A percentile compares a stretch with the other conserved stretches of the same genome.
Evolutionary conservation across 2,113 vertebrate species (phyloP).

Genomic region (Zeus faber): DNA sequence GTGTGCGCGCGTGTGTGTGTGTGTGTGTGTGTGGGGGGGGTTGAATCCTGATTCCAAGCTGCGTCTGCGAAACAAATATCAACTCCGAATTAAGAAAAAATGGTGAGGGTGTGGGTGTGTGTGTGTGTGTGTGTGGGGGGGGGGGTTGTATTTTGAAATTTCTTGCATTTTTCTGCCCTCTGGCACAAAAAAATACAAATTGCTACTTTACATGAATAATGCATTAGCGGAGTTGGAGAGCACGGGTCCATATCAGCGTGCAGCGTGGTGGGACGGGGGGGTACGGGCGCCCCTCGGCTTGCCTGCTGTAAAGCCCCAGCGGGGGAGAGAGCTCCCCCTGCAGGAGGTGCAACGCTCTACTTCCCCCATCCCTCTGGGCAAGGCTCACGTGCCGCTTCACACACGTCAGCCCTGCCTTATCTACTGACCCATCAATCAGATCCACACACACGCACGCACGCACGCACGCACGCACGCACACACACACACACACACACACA

Average conservation of each 20-base stretch:
- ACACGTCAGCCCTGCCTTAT: conserved; percentile 44
- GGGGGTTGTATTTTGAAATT: no score
- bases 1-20: no score
- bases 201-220: conserved; percentile 98
- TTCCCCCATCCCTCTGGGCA: conserved; percentile 80
- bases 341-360: conserved; percentile 78
- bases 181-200: conserved; percentile 93
- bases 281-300: conserved; percentile 78
- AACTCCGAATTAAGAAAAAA: no score
- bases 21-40: no score
- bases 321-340: conserved; percentile 76
- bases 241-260: conserved; percentile 56
- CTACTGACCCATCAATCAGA: conserved; percentile 67
- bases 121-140: no score
- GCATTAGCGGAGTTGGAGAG: conserved; percentile 91
- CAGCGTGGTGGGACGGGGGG: conserved; percentile 67
- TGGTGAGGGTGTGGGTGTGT: no score
- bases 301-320: conserved; percentile 68
- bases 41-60: no score
- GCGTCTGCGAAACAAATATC: no score
- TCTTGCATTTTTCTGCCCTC: conserved; percentile 88
- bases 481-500: conserved; percentile 26
- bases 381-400: conserved; percentile 11
- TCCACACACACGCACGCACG: conserved; percentile 26
- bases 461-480: background rate